Base-by-base conservation (phyloP, 2,888 invertebrate species). In the Drosophila pseudotakahashii region DNA sequence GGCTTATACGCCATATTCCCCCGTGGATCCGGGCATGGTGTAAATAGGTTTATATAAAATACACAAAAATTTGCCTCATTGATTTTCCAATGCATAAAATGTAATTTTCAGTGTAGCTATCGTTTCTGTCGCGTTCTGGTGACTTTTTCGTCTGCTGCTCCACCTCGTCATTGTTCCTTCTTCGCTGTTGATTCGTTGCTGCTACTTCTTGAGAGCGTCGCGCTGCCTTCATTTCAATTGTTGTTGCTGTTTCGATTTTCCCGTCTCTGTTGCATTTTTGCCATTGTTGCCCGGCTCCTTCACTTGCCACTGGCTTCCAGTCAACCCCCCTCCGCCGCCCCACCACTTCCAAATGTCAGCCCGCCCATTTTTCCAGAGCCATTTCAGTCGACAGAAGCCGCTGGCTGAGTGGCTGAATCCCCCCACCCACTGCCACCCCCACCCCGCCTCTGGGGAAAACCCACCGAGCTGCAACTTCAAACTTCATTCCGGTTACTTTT, bases 171-270 rank as follows among this genome's bases (percentile, higher is more conserved):
- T 70, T 54, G 69, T 59, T 68, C 36, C 34, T 57, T 51, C 57
- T 62, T 13, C 44, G 37, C 62, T 67, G 68, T 57, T 45, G 50
- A 51, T 55, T 45, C 51, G 68, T 6, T 30, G 30, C 47, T 32
- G 30, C 30, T 47, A 11, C 30, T 47, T 55, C 45, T 58, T 73
- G 71, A 53, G 52, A 83, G 81, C 83, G 69, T 77, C 71, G 70
- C 74, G 73, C 13, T 32, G 79, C 83, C 80, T 75, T 72, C 78
- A 63, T 75, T 81, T 75, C 75, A 75, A 76, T 82, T 86, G 67
- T 75, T 79, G 78, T 78, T 76, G 81, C 81, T 80, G 67, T 71
- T 85, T 85, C 85, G 81, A 78, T 79, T 84, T 76, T 60, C 73
- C 64, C 59, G 59, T 42, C 60, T 19, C 30, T 36, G 55, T 36